phyloP scores from a whole-genome alignment of 1,140 invertebrate genomes.

The Sarcophaga bullata region DNA sequence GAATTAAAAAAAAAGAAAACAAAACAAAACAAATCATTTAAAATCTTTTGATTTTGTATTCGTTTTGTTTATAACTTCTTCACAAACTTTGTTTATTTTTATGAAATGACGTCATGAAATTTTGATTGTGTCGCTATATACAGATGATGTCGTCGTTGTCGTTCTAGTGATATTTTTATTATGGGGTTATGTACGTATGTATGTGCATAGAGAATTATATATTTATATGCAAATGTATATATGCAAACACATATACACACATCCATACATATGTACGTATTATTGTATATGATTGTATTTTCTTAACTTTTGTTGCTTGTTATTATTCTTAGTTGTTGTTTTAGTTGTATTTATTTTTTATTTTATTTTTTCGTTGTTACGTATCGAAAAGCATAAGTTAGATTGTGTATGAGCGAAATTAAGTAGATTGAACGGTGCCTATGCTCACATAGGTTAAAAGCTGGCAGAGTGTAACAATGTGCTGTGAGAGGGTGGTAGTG shows the following conservation, averaged over 20 bases:
- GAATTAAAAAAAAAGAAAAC: no score
- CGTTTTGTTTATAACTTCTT: not conserved
- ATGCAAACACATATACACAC: no score
- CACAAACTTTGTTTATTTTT: slow-evolving; percentile 53
- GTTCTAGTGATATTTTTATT: not conserved
- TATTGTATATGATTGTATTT: no score
- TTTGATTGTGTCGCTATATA: slow-evolving; percentile 44
- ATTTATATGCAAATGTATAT: no score
- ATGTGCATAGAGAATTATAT: no score
- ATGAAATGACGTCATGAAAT: slow-evolving; percentile 63
- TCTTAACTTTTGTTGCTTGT: not conserved
- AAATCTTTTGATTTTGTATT: not conserved
- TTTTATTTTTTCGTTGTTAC: slow-evolving; percentile 29
- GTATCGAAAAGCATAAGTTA: slow-evolving; percentile 9
- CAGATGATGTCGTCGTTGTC: slow-evolving; percentile 19
- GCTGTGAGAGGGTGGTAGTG: not conserved
- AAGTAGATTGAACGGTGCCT: slow-evolving; percentile 31
- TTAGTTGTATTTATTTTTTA: slow-evolving; percentile 12
- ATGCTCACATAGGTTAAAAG: not conserved
- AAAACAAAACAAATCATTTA: not conserved
- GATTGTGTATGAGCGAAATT: not conserved
- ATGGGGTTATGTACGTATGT: not conserved
- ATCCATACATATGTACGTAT: no score
- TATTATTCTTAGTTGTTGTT: not conserved
- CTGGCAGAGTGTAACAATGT: not conserved